phyloP scores from a whole-genome alignment of 2,113 vertebrate species.

The Bolborhynchus lineola region DNA sequence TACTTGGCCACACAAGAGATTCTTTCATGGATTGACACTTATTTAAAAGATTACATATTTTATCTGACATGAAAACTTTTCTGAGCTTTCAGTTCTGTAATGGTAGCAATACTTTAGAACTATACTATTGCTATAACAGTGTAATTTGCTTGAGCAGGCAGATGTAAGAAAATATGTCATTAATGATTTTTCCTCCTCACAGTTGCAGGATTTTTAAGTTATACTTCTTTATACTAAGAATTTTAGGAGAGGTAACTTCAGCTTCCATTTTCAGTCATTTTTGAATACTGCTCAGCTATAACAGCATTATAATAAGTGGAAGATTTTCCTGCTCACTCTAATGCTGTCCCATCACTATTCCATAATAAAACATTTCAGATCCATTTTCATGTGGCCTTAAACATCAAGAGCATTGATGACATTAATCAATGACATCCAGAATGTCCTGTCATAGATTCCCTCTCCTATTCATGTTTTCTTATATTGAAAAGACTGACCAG shows the following conservation, averaged over 20 bases:
- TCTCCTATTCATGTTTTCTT: not conserved
- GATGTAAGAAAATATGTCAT: not conserved
- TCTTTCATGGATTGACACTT: not conserved
- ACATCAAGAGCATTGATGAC: not conserved
- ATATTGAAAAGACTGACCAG: not conserved
- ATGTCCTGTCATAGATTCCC: not conserved
- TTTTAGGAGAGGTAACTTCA: not conserved
- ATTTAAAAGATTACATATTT: not conserved
- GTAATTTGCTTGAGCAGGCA: not conserved
- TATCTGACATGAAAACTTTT: not conserved
- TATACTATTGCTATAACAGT: not conserved
- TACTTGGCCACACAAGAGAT: not conserved
- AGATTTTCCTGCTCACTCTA: not conserved
- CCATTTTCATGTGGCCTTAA: not conserved
- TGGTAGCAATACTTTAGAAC: not conserved
- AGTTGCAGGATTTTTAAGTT: not conserved
- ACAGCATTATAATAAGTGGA: not conserved
- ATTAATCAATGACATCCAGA: not conserved
- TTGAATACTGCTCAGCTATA: not conserved
- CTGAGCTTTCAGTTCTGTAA: not conserved
- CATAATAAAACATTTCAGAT: slow-evolving; percentile 24
- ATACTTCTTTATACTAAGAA: not conserved
- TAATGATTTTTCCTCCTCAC: not conserved
- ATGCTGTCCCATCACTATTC: not conserved
- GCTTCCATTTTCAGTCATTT: not conserved